Evolutionary conservation across 2,113 vertebrate genomes (phyloP).

Genomic region (Pseudopodoces humilis): DNA sequence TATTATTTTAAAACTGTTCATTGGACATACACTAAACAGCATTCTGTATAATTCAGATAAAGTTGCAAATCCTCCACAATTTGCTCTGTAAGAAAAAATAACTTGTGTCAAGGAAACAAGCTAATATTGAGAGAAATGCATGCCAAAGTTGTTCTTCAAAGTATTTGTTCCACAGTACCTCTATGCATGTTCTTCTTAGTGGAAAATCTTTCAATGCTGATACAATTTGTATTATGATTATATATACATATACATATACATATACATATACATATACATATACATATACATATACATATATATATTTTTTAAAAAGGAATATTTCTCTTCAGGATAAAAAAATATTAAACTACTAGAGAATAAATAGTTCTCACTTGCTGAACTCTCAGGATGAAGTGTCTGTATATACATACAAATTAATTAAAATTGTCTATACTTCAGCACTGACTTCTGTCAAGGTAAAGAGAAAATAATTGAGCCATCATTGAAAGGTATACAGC

Average conservation of each 20-base stretch:
- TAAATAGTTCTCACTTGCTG: background rate
- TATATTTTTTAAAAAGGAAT: background rate
- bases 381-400: background rate
- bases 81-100: background rate
- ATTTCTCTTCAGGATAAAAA: background rate
- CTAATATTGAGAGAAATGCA: background rate
- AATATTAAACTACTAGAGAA: background rate
- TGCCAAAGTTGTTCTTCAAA: background rate
- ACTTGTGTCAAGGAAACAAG: background rate
- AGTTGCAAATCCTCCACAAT: background rate
- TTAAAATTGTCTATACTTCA: background rate
- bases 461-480: background rate
- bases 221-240: background rate
- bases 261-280: background rate
- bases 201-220: background rate
- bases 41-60: background rate
- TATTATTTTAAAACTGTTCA: background rate
- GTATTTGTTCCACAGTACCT: background rate
- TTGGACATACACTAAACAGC: background rate
- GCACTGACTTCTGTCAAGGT: background rate
- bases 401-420: background rate
- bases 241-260: background rate
- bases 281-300: too few species aligned
- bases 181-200: background rate
- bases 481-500: background rate